Evolutionary conservation across 2,797 vertebrate genomes (phyloP), one percentile per base, ranked within the genome.

Genomic region (Etheostoma perlongum): DNA sequence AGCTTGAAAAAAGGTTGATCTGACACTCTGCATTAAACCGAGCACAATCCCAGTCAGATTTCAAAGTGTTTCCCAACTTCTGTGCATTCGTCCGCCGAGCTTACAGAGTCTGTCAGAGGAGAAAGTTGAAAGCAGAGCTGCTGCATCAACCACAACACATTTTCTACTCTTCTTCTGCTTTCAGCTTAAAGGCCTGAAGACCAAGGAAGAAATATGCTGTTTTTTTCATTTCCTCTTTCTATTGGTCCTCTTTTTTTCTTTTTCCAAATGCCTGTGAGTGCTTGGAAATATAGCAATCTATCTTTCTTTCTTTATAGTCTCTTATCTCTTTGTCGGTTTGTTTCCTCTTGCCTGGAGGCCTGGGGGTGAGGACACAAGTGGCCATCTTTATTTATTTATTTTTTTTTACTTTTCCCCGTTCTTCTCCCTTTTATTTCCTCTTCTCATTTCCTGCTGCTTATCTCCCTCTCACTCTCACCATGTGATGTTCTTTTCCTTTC

Each of bases 301-400:
- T 88, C 80, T 84, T 87, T 23, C 21, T 23, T 74, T 60, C 68
- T 79, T 82, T 78, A 86, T 76, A 72, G 55, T 81, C 67, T 54
- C 27, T 27, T 48, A 74, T 14, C 49, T 67, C 59, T 82, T 76
- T 74, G 64, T 80, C 40, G 51, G 59, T 80, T 81, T 81, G 72
- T 74, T 72, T 72, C 58, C 72, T 76, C 68, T 60, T 27, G 62
- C 64, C 85, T 67, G 73, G 42, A 78, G 76, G 57, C 59, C 4
- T 49, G 40, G 68, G 49, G 65, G 76, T 57, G 78, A 68, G 49
- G 67, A 79, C 74, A 48, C n/a, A 1, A 79, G 65, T 27, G 44
- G 7, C 42, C 42, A 62, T 72, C 48, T 57, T 72, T 30, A 4
- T 30, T 5, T 30, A 4, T 30, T 5, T 30, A 1, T 30, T 1